Percentiles rank a stretch among this genome's conserved stretches.
These are phyloP conservation scores for Philereme vetulata DNA, from an alignment of 2,888 invertebrate genomes.

Conservation along the genomic window DNA sequence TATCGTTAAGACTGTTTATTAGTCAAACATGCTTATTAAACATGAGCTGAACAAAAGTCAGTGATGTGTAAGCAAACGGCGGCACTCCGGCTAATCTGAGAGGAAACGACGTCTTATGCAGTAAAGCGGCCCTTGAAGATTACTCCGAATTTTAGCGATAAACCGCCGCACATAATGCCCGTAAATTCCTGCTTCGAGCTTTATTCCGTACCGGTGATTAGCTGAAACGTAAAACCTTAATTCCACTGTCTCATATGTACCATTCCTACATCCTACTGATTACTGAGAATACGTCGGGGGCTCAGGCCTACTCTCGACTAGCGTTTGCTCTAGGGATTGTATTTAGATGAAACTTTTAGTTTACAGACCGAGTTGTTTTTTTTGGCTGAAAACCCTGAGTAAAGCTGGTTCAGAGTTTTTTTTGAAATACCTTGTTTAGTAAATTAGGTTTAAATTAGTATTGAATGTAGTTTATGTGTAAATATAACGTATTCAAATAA, in stretches of 20 bases:
- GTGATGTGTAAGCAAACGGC: conserved; percentile 38
- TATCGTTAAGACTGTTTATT: conserved; percentile 23
- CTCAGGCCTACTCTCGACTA: background rate
- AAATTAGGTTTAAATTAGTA: no score
- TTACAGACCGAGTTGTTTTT: no score
- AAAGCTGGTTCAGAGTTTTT: no score
- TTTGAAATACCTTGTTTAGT: no score
- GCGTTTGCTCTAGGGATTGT: background rate
- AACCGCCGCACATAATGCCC: conserved; percentile 40
- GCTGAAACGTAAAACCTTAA: conserved; percentile 27
- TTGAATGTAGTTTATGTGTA: no score
- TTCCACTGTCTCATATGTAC: conserved; percentile 14
- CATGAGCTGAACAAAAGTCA: conserved; percentile 34
- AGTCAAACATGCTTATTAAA: conserved; percentile 35
- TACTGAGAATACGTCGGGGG: background rate
- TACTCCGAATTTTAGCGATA: conserved; percentile 50
- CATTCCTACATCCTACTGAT: background rate
- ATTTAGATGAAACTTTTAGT: no score
- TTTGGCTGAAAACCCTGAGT: no score
- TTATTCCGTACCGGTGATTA: conserved; percentile 31
- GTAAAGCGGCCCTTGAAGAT: conserved; percentile 51
- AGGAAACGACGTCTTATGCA: conserved; percentile 51
- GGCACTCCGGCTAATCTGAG: conserved; percentile 46
- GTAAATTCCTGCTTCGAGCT: conserved; percentile 20
- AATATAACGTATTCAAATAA: no score